phyloP scores from a whole-genome alignment of 2,797 vertebrate genomes.

The Sebastes miniatus region DNA sequence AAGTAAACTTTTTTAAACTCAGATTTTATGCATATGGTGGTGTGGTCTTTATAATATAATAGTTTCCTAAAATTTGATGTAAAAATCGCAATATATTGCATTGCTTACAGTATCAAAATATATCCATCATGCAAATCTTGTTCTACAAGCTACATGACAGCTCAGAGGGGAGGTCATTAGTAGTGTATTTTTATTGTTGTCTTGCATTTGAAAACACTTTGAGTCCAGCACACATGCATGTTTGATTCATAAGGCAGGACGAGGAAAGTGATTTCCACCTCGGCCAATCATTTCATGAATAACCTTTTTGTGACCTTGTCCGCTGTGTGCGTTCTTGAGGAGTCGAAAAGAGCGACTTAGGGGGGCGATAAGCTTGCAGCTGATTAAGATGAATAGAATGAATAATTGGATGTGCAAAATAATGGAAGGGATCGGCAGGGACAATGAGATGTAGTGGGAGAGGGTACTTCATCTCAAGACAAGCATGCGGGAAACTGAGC shows the following conservation, averaged over 20 bases:
- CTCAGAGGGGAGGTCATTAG: background rate
- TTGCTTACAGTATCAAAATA: too few species aligned
- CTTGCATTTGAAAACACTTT: background rate
- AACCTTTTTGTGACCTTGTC: conserved; percentile 46
- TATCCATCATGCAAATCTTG: background rate
- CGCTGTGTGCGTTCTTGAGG: conserved; percentile 25
- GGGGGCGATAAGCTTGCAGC: conserved; percentile 44
- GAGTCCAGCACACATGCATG: background rate
- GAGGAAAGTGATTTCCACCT: conserved; percentile 13
- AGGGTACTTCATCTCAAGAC: conserved; percentile 67
- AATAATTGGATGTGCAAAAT: conserved; percentile 71
- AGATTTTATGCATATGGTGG: too few species aligned
- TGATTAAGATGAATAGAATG: conserved; percentile 62
- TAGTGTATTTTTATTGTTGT: background rate
- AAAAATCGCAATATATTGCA: too few species aligned
- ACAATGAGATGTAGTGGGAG: conserved; percentile 57
- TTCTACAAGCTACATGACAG: background rate
- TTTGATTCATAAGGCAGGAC: conserved; percentile 22
- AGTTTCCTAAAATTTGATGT: too few species aligned
- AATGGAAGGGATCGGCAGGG: conserved; percentile 47
- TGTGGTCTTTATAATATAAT: too few species aligned
- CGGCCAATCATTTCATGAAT: conserved; percentile 13
- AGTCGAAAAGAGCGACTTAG: conserved; percentile 23
- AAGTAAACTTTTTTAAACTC: too few species aligned
- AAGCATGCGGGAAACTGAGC: conserved; percentile 64